Conservation (phyloP, 2,113 vertebrate genomes). For the Indri indri region DNA sequence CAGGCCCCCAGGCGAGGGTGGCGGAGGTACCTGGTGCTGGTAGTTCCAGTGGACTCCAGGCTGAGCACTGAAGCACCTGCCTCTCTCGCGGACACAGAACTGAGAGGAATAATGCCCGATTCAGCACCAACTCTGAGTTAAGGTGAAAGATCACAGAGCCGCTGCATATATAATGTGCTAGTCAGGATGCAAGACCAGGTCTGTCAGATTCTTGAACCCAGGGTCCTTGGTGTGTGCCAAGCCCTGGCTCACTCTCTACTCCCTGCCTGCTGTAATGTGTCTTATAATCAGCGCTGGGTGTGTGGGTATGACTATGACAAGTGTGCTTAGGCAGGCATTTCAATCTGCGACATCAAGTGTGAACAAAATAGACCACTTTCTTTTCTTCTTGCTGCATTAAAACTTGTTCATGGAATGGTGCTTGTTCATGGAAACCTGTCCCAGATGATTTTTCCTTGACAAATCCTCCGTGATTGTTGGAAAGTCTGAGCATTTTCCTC, state of each 20-base stretch:
- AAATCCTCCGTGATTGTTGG: neutral
- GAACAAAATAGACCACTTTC: neutral
- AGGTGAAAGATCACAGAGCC: neutral
- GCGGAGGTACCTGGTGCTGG: fast-evolving
- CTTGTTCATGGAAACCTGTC: neutral
- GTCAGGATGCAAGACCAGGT: neutral
- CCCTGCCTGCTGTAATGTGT: no score
- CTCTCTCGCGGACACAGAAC: neutral
- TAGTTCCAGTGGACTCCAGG: neutral
- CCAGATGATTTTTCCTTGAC: neutral
- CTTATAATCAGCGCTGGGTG: neutral
- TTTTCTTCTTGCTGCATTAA: neutral
- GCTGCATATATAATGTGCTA: neutral
- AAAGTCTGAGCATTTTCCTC: neutral
- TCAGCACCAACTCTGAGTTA: neutral
- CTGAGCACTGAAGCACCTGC: neutral
- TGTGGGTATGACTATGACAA: neutral
- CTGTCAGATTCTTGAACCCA: neutral
- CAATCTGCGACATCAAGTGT: no score
- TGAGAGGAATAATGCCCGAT: neutral
- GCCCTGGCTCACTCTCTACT: neutral
- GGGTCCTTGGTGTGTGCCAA: neutral
- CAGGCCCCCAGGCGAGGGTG: no score
- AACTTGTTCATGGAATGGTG: neutral
- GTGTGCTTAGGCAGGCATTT: no score